Percentiles rank a stretch among this genome's conserved stretches.
Evolutionary conservation across 2,888 invertebrate genomes (phyloP).

Genomic region (Dryobotodes eremita): DNA sequence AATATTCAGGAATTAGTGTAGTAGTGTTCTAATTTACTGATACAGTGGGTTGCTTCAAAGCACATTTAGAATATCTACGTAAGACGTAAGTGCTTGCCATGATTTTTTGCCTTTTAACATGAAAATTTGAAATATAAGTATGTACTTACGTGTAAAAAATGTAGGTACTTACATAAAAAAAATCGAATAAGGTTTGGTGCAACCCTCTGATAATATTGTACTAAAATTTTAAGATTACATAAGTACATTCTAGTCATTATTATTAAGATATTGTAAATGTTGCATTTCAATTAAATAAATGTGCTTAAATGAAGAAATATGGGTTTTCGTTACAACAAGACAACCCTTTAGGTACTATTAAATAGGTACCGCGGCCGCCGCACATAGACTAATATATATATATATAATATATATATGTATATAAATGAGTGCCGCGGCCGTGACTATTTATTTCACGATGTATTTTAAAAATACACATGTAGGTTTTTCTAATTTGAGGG

Average conservation of each 20-base stretch:
- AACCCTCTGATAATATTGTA: background rate
- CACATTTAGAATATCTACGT: background rate
- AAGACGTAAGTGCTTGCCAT: background rate
- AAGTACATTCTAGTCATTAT: constrained; percentile 13
- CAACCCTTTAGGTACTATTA: no score
- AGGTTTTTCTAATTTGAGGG: background rate
- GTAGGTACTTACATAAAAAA: background rate
- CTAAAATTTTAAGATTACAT: background rate
- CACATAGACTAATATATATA: no score
- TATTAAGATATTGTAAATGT: background rate
- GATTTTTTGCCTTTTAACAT: background rate
- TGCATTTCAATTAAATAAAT: background rate
- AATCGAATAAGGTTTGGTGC: background rate
- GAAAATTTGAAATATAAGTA: background rate
- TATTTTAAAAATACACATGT: background rate
- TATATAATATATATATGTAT: no score
- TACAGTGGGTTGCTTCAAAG: constrained; percentile 11
- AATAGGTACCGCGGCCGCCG: no score
- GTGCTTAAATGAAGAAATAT: background rate
- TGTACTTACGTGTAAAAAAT: background rate
- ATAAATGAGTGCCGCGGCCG: no score
- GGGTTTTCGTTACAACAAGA: background rate
- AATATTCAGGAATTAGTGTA: background rate
- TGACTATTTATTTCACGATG: background rate
- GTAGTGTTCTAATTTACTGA: background rate